Evolutionary conservation across 2,888 invertebrate species (phyloP), one percentile per base, ranked within the genome.

Genomic region (Periphyllus acericola): DNA sequence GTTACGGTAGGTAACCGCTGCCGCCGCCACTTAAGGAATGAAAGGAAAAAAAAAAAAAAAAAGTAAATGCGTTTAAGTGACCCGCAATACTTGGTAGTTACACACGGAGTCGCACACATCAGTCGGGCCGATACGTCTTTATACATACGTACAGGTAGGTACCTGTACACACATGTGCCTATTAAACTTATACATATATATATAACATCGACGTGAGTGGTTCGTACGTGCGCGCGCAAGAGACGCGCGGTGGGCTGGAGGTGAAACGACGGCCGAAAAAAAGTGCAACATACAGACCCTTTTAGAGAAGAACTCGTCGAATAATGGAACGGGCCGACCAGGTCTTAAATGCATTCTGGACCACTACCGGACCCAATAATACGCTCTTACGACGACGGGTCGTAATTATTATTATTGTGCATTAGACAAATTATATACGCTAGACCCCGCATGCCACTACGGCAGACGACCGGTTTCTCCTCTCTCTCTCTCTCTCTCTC

Each of bases 111-210:
- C 68, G n/a, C 68, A 86, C 71, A 79, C 86, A 78, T 86, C 78
- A 86, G 86, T 86, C 78, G 79, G 52, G 79, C 86, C 79, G 86
- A 86, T 79, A 86, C 86, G 79, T 78, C 79, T 86, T 79, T 68
- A 83, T 25, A 55, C 14, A 34, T 34, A n/a, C n/a, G 14, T 25
- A n/a, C 66, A 17, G 32, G 17, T 29, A 17, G n/a, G n/a, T 17
- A 17, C 29, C 3, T 4, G 11, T 8, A 60, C 25, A 36, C 21
- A n/a, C 5, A 66, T n/a, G n/a, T n/a, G n/a, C 9, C 25, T 8
- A 6, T n/a, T n/a, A n/a, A n/a, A n/a, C 1, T 0, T 9, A n/a
- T 66, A 66, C 66, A 11, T n/a, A 9, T 29, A n/a, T n/a, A 25
- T 32, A 29, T 60, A 60, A 60, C 3, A 25, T 25, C 60, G 60